A percentile compares a stretch with the other conserved stretches of the same genome.
Conservation (phyloP, 1,140 invertebrate species). For the Orchestia grillus region DNA sequence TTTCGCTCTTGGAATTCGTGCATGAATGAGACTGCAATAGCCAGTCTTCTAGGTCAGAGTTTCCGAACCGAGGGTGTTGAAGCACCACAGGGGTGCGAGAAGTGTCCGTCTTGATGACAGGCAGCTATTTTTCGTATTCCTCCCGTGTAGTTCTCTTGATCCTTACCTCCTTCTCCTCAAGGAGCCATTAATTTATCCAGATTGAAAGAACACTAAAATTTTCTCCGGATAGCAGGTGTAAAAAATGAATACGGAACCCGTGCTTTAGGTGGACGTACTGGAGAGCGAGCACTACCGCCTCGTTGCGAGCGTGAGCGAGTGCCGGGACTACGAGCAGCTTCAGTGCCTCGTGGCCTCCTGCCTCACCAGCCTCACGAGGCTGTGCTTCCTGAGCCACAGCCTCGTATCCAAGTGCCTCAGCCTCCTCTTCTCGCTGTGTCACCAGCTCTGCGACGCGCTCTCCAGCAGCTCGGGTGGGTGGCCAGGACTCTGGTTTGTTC, state of each 20-base stretch:
- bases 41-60: too few relatives aligned
- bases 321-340: constrained; percentile 61
- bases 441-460: constrained; percentile 58
- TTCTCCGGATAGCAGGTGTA: background rate
- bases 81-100: too few relatives aligned
- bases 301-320: constrained; percentile 44
- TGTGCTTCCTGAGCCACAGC: constrained; percentile 60
- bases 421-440: constrained; percentile 57
- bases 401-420: constrained; percentile 56
- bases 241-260: background rate
- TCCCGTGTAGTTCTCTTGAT: too few relatives aligned
- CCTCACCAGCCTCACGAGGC: constrained; percentile 55
- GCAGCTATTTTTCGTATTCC: too few relatives aligned
- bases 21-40: background rate
- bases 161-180: too few relatives aligned
- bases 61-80: too few relatives aligned
- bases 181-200: too few relatives aligned
- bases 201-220: background rate
- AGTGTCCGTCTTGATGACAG: too few relatives aligned
- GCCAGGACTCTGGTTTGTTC: background rate
- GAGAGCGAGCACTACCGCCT: constrained; percentile 62
- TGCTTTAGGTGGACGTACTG: constrained; percentile 61
- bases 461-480: background rate
- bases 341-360: constrained; percentile 52
- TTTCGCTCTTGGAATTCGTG: background rate